Base-by-base conservation (phyloP, 2,113 vertebrate species). In the Epinephelus lanceolatus region DNA sequence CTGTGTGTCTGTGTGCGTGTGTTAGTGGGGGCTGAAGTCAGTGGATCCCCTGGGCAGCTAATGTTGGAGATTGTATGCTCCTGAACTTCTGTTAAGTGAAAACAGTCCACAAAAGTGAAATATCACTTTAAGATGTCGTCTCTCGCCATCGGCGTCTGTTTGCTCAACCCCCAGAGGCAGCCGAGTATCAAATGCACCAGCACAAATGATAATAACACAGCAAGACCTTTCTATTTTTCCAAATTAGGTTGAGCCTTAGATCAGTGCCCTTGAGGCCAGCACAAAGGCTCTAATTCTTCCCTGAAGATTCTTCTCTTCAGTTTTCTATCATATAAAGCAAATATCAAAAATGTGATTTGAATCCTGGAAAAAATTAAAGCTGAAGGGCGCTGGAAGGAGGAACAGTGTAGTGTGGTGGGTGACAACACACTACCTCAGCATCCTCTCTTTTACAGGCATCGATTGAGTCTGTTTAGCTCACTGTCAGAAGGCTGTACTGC, bases 271-370 rank as follows among this genome's bases (percentile, higher is more conserved):
- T 40, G 90, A 93, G 90, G 91, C 82, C 84, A 4, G 17, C 71
- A 59, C 84, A 78, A 18, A 86, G 71, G 65, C 85, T 86, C 61
- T 85, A 76, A 93, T 91, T 90, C 87, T 92, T 94, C 92, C 92
- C 90, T 19, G 65, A 79, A 90, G 93, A 94, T 88, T 83, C 88
- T 95, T 90, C 87, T 83, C 89, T 85, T 94, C 89, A 92, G 88
- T 94, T 94, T 95, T 88, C 93, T 91, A 95, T 95, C 94, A 95
- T 95, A 94, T 90, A 95, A 91, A 95, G 95, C 93, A 96, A 96
- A 96, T 96, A 96, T 95, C 94, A 95, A 94, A 96, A 96, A 96
- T 96, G 95, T 96, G 95, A 95, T 95, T 95, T 93, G 95, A 96
- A 95, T 96, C 85, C 76, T 77, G 85, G 85, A 80, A 92, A 94